These are phyloP conservation scores for Drosophila rellima DNA, from an alignment of 2,888 invertebrate genomes.

Conservation along the genomic window DNA sequence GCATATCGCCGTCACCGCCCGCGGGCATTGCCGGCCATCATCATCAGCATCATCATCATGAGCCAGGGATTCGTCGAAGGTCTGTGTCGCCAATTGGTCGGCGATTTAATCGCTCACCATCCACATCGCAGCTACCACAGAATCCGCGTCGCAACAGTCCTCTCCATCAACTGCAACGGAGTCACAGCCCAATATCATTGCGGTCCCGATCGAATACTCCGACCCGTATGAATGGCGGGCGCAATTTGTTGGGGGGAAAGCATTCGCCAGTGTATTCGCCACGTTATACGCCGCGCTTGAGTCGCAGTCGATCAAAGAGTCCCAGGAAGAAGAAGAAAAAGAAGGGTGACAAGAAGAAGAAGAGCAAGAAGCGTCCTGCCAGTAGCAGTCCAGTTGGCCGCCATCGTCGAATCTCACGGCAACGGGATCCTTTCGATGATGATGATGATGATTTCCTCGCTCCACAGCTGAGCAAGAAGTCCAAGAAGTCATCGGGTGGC, in stretches of 20 bases:
- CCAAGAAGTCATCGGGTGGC: constrained; percentile 63
- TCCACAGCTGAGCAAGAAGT: constrained; percentile 77
- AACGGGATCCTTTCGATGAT: constrained; percentile 77
- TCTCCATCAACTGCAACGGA: constrained; percentile 44
- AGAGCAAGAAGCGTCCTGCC: constrained; percentile 66
- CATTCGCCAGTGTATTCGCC: constrained; percentile 73
- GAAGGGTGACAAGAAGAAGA: constrained; percentile 80
- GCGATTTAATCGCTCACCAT: constrained; percentile 70
- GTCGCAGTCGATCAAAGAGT: constrained; percentile 81
- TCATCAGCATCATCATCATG: constrained; percentile 34
- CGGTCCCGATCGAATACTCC: constrained; percentile 83
- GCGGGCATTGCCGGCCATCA: constrained; percentile 24
- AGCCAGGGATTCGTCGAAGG: constrained; percentile 38
- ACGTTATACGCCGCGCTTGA: constrained; percentile 83
- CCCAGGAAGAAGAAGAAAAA: constrained; percentile 81
- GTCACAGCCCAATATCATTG: constrained; percentile 72
- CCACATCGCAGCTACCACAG: constrained; percentile 43
- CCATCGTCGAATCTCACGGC: constrained; percentile 76
- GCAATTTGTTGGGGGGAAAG: constrained; percentile 46
- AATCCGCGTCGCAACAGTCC: constrained; percentile 23
- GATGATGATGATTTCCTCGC: constrained; percentile 69
- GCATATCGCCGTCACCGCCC: constrained; percentile 83
- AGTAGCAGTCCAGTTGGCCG: constrained; percentile 72
- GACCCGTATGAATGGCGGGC: constrained; percentile 70
- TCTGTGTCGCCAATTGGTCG: constrained; percentile 61